phyloP scores from a whole-genome alignment of 2,888 invertebrate species.

The Teleiodes luculella region DNA sequence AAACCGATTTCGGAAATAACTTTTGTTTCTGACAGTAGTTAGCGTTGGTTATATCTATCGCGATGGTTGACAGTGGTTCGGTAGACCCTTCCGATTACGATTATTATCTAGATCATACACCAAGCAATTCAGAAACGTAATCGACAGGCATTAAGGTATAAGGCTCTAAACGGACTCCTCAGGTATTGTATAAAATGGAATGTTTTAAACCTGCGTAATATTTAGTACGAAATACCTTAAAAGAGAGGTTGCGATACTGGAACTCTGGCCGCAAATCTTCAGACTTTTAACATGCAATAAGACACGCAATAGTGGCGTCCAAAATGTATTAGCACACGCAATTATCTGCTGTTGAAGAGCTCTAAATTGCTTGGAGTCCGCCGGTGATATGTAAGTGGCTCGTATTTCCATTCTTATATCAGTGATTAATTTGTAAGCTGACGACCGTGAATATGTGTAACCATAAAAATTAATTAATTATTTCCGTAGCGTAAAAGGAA shows the following conservation, averaged over 20 bases:
- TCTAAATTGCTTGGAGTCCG: constrained; percentile 8
- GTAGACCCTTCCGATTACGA: background rate
- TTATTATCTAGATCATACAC: too few relatives aligned
- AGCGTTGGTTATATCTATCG: background rate
- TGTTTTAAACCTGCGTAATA: constrained; percentile 1
- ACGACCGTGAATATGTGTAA: constrained; percentile 19
- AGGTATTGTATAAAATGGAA: constrained; percentile 13
- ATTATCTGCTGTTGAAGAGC: background rate
- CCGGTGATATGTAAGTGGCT: constrained; percentile 14
- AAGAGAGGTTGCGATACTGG: background rate
- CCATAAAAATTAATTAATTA: constrained; percentile 12
- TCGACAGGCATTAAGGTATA: background rate
- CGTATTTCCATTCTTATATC: constrained; percentile 3
- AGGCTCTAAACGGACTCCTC: background rate
- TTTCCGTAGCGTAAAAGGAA: constrained; percentile 30
- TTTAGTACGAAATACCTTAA: constrained; percentile 13
- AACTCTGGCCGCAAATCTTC: background rate
- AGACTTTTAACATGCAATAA: too few relatives aligned
- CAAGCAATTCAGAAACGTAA: too few relatives aligned
- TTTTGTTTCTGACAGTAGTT: too few relatives aligned
- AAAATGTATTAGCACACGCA: too few relatives aligned
- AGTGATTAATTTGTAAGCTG: constrained; percentile 24
- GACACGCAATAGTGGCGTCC: too few relatives aligned
- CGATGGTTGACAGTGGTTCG: background rate
- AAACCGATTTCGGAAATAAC: constrained; percentile 22